phyloP scores from a whole-genome alignment of 2,113 vertebrate species.

The Indicator maculatus region DNA sequence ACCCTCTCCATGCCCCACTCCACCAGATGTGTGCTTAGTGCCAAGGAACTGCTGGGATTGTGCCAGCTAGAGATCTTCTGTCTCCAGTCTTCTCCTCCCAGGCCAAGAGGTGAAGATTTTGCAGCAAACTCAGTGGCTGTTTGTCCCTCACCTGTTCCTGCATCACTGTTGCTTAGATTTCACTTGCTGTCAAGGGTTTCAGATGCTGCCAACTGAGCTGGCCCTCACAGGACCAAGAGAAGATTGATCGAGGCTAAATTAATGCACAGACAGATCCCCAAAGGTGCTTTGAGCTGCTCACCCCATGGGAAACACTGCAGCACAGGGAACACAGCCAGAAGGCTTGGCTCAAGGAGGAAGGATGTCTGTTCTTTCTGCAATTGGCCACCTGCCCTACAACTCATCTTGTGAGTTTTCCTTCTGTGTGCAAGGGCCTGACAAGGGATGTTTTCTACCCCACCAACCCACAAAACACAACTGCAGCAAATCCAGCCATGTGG shows the following conservation, averaged over 20 bases:
- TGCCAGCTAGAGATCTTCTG: background rate
- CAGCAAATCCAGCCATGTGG: background rate
- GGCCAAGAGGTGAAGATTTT: background rate
- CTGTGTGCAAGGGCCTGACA: background rate
- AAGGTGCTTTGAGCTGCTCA: background rate
- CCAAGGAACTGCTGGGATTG: background rate
- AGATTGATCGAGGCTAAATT: background rate
- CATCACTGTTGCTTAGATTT: background rate
- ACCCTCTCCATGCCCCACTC: accelerated
- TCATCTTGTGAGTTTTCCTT: background rate
- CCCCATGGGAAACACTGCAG: background rate
- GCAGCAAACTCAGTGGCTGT: background rate
- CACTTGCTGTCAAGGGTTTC: background rate
- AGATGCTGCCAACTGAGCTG: background rate
- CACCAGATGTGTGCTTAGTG: accelerated
- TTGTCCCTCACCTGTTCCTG: background rate
- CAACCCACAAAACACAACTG: accelerated
- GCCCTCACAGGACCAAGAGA: background rate
- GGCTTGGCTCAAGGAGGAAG: background rate
- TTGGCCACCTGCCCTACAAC: accelerated
- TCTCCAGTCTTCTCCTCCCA: background rate
- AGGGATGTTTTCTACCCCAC: background rate
- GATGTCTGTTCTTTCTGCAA: background rate
- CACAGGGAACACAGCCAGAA: background rate
- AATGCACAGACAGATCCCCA: background rate